phyloP scores from a whole-genome alignment of 2,113 vertebrate genomes.

The Trochalopteron elliotii region DNA sequence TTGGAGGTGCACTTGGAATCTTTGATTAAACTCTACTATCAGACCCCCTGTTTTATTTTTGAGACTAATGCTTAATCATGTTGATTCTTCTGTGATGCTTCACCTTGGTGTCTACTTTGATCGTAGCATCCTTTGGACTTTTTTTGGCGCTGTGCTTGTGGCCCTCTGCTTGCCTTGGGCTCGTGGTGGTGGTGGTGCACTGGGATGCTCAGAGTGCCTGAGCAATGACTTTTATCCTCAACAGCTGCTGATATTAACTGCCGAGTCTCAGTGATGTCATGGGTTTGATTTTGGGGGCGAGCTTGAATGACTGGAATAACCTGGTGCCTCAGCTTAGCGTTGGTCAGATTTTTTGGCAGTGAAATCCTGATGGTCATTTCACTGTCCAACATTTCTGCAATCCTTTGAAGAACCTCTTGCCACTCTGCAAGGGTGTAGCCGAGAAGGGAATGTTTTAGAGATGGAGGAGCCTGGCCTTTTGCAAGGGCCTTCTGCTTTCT shows the following conservation, averaged over 20 bases:
- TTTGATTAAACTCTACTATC: not conserved
- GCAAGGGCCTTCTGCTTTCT: not conserved
- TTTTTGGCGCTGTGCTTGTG: not conserved
- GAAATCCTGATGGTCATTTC: not conserved
- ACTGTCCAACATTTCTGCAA: not conserved
- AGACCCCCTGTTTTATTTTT: not conserved
- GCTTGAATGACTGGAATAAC: slow-evolving; percentile 31
- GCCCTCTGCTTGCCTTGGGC: not conserved
- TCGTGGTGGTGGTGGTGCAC: not conserved
- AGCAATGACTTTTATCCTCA: slow-evolving; percentile 47
- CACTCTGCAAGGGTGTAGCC: not conserved
- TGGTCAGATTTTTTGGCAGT: slow-evolving; percentile 34
- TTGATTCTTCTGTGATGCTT: not conserved
- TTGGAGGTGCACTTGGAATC: not conserved
- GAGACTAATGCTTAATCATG: not conserved
- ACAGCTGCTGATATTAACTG: slow-evolving; percentile 51
- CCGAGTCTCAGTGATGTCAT: not conserved
- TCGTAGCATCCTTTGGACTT: not conserved
- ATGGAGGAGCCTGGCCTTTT: not conserved
- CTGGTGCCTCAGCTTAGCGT: not conserved
- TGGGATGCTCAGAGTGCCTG: slow-evolving; percentile 11
- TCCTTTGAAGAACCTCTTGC: slow-evolving; percentile 25
- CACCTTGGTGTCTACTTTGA: accelerated
- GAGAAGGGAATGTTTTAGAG: not conserved
- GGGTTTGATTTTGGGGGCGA: slow-evolving; percentile 4